Evolutionary conservation across 1,140 invertebrate species (phyloP), one percentile per base, ranked within the genome.

Genomic region (Spodoptera litura): DNA sequence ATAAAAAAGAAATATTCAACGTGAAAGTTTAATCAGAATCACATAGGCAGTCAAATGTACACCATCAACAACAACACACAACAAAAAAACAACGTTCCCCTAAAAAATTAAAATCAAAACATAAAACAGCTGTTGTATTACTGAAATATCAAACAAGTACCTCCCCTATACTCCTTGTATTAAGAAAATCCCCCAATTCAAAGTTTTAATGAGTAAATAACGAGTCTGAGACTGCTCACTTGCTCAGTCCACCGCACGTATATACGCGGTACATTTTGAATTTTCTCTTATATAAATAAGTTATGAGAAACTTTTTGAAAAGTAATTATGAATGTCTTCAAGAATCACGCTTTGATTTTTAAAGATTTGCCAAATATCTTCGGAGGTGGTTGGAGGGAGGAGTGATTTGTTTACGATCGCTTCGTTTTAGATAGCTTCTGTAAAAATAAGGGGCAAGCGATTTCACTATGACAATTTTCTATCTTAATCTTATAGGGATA

Each of bases 171-270:
- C 81, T 61, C 15, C 44, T 9, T 77, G 82, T 68, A 86, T 89
- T 78, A 83, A 52, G 68, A 81, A 90, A 87, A 85, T 84, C 81
- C 85, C 86, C 83, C 87, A 89, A 91, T 91, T 85, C 81, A 74
- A 92, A 92, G 86, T 92, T 91, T 91, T 91, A 92, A 92, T 92
- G 91, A 91, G 91, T 90, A 91, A 91, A 92, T 91, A 91, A 91
- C 88, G 83, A 88, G 83, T 83, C 81, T 83, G 71, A 79, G 79
- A 83, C 86, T 88, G 83, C 86, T 89, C 85, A 82, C 74, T 90
- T 88, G 83, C 86, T 89, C 85, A 82, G 72, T 90, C 88, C 84
- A 81, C 78, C 55, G n/a, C 56, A 58, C 71, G 51, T 25, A 68
- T 25, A n/a, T 59, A 20, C 35, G 25, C 25, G 53, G 20, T 13